A percentile compares a stretch with the other conserved stretches of the same genome.
phyloP scores from a whole-genome alignment of 2,797 vertebrate species.

The Mus spretus region DNA sequence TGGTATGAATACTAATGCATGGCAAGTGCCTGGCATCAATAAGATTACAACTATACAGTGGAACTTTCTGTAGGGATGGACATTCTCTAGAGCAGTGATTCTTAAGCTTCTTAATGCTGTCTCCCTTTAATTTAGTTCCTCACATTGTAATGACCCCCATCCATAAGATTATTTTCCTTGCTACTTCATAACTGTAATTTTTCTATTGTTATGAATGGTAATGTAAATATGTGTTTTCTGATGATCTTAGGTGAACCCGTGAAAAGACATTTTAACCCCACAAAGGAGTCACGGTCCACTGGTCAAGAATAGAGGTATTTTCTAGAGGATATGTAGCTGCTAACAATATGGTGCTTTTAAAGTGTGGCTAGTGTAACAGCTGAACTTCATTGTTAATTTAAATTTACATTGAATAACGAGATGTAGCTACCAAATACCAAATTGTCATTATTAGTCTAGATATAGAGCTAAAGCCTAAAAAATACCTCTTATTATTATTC shows the following conservation, averaged over 20 bases:
- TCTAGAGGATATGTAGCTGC: neutral
- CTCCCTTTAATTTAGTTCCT: neutral
- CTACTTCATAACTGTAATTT: neutral
- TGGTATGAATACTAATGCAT: neutral
- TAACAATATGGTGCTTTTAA: neutral
- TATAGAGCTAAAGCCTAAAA: neutral
- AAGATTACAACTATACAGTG: neutral
- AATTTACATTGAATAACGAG: neutral
- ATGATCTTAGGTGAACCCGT: neutral
- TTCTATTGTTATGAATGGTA: neutral
- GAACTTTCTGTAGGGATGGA: neutral
- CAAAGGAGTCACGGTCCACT: neutral
- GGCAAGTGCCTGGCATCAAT: neutral
- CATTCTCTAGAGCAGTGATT: neutral
- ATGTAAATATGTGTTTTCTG: neutral
- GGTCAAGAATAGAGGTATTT: neutral
- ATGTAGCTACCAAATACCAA: neutral
- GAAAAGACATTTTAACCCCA: neutral
- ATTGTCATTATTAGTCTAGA: neutral
- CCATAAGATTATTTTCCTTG: neutral
- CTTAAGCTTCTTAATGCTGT: neutral
- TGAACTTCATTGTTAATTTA: neutral
- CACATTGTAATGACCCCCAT: neutral
- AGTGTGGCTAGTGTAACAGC: neutral
- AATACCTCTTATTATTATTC: neutral